A percentile compares a stretch with the other conserved stretches of the same genome.
phyloP scores from a whole-genome alignment of 2,113 vertebrate species.

The Sprattus sprattus region DNA sequence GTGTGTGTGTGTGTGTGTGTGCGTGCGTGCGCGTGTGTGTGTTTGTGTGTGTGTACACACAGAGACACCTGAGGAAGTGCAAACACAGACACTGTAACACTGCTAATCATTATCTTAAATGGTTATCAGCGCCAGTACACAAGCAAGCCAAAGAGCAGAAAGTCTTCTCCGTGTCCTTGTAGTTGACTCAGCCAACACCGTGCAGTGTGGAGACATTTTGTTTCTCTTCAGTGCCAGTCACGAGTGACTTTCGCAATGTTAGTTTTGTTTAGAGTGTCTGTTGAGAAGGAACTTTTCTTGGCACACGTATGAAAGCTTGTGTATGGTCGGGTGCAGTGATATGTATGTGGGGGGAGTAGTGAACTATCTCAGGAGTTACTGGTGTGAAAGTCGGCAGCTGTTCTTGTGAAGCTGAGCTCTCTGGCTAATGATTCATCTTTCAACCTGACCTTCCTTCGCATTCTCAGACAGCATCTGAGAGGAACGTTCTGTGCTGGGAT shows the following conservation, averaged over 20 bases:
- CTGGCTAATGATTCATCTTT: constrained; percentile 65
- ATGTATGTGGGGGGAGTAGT: background rate
- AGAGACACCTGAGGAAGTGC: background rate
- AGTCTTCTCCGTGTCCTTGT: background rate
- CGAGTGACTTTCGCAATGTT: background rate
- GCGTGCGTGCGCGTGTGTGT: constrained; percentile 8
- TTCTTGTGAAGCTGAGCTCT: constrained; percentile 49
- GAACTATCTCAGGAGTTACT: background rate
- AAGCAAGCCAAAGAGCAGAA: background rate
- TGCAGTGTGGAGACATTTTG: background rate
- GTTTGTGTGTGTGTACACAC: background rate
- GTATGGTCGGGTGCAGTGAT: background rate
- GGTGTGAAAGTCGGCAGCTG: constrained; percentile 56
- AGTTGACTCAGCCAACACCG: background rate
- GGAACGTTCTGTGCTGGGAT: too few relatives aligned
- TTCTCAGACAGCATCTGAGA: background rate
- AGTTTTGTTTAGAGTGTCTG: background rate
- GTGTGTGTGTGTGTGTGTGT: constrained; percentile 7
- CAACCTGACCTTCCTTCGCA: constrained; percentile 40
- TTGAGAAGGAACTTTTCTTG: background rate
- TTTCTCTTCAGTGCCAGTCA: background rate
- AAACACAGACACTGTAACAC: too few relatives aligned
- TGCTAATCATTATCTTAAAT: background rate
- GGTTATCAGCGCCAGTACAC: background rate
- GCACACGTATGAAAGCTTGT: background rate